Evolutionary conservation across 92 coral and sea anemone species (phyloP).

Genomic region (Bergia puertoricense): DNA sequence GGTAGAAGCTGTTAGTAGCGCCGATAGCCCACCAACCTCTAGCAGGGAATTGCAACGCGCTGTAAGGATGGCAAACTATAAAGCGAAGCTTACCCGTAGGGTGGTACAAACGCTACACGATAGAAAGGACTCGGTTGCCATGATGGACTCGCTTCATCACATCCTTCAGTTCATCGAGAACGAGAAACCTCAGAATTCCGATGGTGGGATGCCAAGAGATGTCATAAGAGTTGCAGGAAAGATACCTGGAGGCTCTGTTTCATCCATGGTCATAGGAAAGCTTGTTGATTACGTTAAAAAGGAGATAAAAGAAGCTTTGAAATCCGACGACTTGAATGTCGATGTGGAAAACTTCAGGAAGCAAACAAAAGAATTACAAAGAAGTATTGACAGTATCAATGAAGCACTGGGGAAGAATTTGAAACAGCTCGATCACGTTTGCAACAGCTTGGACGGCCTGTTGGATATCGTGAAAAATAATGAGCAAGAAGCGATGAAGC

Average conservation of each 20-base stretch:
- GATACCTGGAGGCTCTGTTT: not conserved
- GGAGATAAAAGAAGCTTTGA: too few species aligned
- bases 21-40: not conserved
- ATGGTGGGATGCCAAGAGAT: not conserved
- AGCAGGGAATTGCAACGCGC: not conserved
- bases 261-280: not conserved
- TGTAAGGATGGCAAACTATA: not conserved
- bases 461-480: not conserved
- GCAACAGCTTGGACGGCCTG: not conserved
- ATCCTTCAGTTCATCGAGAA: not conserved
- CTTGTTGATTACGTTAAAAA: not conserved
- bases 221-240: not conserved
- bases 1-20: not conserved
- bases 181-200: not conserved
- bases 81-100: constrained; percentile 3
- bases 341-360: not conserved
- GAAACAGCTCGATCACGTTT: not conserved
- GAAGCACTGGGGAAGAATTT: not conserved
- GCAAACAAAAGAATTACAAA: not conserved
- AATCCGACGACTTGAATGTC: not conserved
- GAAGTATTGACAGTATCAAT: not conserved
- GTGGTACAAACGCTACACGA: not conserved
- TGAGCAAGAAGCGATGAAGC: not conserved
- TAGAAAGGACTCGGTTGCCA: not conserved
- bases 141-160: not conserved